These are phyloP conservation scores for Epistrophe eligans DNA, from an alignment of 2,888 invertebrate genomes.

Conservation along the genomic window DNA sequence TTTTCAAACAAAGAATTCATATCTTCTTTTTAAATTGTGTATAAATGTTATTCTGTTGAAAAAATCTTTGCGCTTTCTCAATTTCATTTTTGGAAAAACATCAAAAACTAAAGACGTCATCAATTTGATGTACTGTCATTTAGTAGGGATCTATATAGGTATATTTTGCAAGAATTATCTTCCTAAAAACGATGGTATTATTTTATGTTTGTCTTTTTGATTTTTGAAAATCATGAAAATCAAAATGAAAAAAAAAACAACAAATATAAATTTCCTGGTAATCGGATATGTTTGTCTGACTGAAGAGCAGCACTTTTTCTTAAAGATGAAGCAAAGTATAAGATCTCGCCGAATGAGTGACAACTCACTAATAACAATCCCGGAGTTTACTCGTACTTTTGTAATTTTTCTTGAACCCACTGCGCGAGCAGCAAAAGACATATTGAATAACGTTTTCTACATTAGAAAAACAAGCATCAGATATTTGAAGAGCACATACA, in stretches of 20 bases:
- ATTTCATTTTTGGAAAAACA: conserved; percentile 32
- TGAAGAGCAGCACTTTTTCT: conserved; percentile 70
- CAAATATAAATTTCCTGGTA: conserved; percentile 67
- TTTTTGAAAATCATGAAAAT: background rate
- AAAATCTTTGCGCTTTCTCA: background rate
- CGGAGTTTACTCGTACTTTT: conserved; percentile 31
- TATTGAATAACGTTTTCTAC: conserved; percentile 66
- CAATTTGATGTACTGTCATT: background rate
- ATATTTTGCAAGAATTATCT: conserved; percentile 33
- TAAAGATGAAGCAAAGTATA: conserved; percentile 53
- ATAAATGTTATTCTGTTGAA: background rate
- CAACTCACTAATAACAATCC: conserved; percentile 73
- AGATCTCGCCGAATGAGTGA: conserved; percentile 59
- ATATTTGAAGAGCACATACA: conserved; percentile 44
- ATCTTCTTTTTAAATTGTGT: no score
- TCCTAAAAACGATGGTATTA: conserved; percentile 1
- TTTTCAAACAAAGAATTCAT: background rate
- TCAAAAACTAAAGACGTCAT: conserved; percentile 31
- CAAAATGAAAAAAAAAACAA: conserved; percentile 38
- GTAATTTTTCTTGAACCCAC: conserved; percentile 31
- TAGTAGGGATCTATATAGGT: background rate
- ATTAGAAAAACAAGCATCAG: conserved; percentile 58
- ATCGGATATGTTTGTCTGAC: conserved; percentile 73
- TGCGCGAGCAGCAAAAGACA: conserved; percentile 28
- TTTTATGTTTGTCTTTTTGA: conserved; percentile 7